Base-by-base conservation (phyloP, 2,888 invertebrate genomes). In the Melipona bicolor region DNA sequence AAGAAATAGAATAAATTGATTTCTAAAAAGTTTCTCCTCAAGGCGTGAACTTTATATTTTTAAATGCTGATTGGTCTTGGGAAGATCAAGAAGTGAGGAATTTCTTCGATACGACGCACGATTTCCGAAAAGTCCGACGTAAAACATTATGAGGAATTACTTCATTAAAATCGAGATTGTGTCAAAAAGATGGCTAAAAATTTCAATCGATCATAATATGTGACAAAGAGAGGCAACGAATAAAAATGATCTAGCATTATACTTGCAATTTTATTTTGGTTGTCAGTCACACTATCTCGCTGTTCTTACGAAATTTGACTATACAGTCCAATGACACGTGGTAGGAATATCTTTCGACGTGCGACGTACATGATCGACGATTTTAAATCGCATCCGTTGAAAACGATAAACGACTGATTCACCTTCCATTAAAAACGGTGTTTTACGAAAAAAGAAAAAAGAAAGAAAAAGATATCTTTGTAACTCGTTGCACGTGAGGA, bases 301-400 rank as follows among this genome's bases (percentile, higher is more conserved):
- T 72, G 56, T 77, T 64, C 72, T 72, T 72, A 65, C 72, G 64
- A 77, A 77, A 72, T 49, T 56, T 49, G 24, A 54, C 50, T 49
- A n/a, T 56, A 71, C 71, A 27, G 43, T 77, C 61, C 72, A 64
- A 71, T 74, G 61, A 78, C 81, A 78, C 81, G 78, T 78, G 72
- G 78, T 71, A 78, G 27, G 78, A 64, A 67, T 67, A 81, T 50
- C 71, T 72, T 54, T n/a, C 17, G 19, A 70, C 52, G 27, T 24
- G 15, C 36, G 17, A 43, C 13, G n/a, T 70, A 77, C 24, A 61
- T 72, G 59, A 27, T 61, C 59, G 50, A 64, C 19, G 69, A 73
- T 65, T 82, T 74, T 52, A 59, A 80, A 74, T 74, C 70, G 56
- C 69, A 43, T 52, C 50, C 74, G n/a, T 81, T 74, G 27, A 59